Base-by-base conservation (phyloP, 2,888 invertebrate genomes). In the Drosophila peninsularis region DNA sequence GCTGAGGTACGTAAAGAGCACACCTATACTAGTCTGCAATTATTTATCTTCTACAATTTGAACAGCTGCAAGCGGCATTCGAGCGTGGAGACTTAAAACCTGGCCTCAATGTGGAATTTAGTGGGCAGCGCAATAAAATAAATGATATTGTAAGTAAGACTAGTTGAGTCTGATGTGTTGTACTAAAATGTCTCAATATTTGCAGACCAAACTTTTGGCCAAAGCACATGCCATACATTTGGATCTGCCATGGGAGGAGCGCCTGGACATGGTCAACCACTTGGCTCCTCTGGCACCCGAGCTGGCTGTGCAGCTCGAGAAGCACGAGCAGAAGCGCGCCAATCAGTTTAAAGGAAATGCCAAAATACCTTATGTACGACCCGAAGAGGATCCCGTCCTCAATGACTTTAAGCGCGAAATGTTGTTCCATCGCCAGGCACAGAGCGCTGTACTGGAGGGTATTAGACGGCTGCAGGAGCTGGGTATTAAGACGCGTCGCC, bases 371-470 rank as follows among this genome's bases (percentile, higher is more conserved):
- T 93, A 94, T 57, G 94, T 94, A 80, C 93, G 94, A 2, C 94
- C 96, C 0, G 93, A 94, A 0, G 95, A 96, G 68, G 97, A 97
- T 92, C 96, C 96, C 0, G 94, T 97, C 0, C 91, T 97, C 24
- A 97, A 98, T 93, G 98, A 99, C 92, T 98, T 98, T 88, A 96
- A 96, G 90, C 93, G 98, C 37, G 99, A 99, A 93, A 96, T 97
- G 90, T 93, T 95, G 75, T 97, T 97, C 78, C 96, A 97, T 87
- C 93, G 97, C 24, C 97, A 97, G 92, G 97, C 97, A 0, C 97
- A 99, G 90, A 95, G 96, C 24, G 96, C 98, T 0, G 97, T 97
- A 1, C 81, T 97, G 30, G 95, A 96, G 74, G 97, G 96, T 0
- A 94, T 99, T 24, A 95, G 95, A 49, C 94, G 94, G 77, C 93